Evolutionary conservation across 1,140 invertebrate genomes (phyloP).

Genomic region (Manduca sexta): DNA sequence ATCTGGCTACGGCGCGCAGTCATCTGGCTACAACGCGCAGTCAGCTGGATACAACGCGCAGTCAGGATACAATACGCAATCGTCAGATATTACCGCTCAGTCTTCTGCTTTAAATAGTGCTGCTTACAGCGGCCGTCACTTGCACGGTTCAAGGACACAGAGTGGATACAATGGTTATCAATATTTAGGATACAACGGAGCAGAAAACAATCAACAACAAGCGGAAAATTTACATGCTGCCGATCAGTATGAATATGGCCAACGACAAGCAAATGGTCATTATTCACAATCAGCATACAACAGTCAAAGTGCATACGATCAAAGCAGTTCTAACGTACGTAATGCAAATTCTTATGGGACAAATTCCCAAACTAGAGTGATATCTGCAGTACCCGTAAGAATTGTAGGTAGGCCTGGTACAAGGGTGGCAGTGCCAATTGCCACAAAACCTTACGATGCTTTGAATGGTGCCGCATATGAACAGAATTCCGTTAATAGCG

Average conservation of each 20-base stretch:
- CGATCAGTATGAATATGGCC: constrained; percentile 29
- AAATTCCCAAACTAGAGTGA: constrained; percentile 24
- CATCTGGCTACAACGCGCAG: constrained; percentile 9
- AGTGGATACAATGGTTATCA: constrained; percentile 19
- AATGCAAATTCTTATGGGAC: constrained; percentile 15
- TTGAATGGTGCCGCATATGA: constrained; percentile 20
- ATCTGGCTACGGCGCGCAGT: too few species aligned
- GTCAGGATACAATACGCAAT: background rate
- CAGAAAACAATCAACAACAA: constrained; percentile 27
- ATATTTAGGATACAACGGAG: constrained; percentile 19
- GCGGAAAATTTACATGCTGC: constrained; percentile 22
- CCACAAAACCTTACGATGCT: constrained; percentile 33
- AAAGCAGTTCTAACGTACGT: constrained; percentile 23
- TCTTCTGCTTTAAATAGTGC: constrained; percentile 20
- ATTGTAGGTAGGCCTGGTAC: constrained; percentile 47
- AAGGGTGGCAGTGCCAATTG: constrained; percentile 42
- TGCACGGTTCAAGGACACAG: constrained; percentile 17
- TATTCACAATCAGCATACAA: constrained; percentile 31
- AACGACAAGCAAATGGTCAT: constrained; percentile 27
- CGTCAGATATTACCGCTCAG: constrained; percentile 4
- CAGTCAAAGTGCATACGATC: constrained; percentile 27
- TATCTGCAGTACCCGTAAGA: constrained; percentile 35
- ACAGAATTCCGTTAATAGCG: constrained; percentile 34
- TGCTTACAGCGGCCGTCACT: constrained; percentile 20
- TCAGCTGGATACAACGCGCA: constrained; percentile 2